phyloP scores from a whole-genome alignment of 2,888 invertebrate genomes.

The Pyrocoelia pectoralis region DNA sequence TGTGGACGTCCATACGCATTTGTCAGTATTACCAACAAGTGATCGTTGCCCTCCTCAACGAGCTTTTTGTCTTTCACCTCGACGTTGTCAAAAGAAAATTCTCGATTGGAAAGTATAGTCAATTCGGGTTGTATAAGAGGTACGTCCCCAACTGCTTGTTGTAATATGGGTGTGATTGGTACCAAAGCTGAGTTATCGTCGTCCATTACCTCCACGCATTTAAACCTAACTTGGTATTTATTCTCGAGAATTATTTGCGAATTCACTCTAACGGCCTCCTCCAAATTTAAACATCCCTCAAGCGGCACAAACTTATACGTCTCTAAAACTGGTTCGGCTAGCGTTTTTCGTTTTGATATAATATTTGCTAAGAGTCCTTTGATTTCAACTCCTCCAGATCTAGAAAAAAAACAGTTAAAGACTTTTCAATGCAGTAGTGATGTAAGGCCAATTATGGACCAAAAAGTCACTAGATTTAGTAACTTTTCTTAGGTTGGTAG shows the following conservation, averaged over 20 bases:
- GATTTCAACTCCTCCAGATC: conserved; percentile 80
- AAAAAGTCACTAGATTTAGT: too few species aligned
- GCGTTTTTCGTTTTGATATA: conserved; percentile 73
- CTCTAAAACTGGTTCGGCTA: conserved; percentile 82
- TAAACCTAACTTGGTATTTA: conserved; percentile 67
- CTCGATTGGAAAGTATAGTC: conserved; percentile 64
- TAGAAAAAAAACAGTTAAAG: conserved; percentile 38
- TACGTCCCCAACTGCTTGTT: conserved; percentile 70
- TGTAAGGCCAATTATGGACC: too few species aligned
- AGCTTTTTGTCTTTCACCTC: conserved; percentile 71
- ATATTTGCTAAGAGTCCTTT: conserved; percentile 79
- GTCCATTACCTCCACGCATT: conserved; percentile 61
- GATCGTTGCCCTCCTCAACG: conserved; percentile 45
- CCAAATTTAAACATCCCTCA: conserved; percentile 42
- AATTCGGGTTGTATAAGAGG: conserved; percentile 76
- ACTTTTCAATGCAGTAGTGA: too few species aligned
- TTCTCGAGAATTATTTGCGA: conserved; percentile 81
- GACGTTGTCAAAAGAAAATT: conserved; percentile 63
- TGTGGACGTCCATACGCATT: conserved; percentile 63
- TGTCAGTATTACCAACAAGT: conserved; percentile 45
- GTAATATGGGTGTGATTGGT: conserved; percentile 56
- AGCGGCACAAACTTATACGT: conserved; percentile 77
- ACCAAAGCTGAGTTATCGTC: conserved; percentile 21
- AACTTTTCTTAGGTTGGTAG: too few species aligned
- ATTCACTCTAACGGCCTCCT: conserved; percentile 64